Percentiles rank a stretch among this genome's conserved stretches.
Conservation (phyloP, 2,113 vertebrate genomes). For the Epinephelus lanceolatus region DNA sequence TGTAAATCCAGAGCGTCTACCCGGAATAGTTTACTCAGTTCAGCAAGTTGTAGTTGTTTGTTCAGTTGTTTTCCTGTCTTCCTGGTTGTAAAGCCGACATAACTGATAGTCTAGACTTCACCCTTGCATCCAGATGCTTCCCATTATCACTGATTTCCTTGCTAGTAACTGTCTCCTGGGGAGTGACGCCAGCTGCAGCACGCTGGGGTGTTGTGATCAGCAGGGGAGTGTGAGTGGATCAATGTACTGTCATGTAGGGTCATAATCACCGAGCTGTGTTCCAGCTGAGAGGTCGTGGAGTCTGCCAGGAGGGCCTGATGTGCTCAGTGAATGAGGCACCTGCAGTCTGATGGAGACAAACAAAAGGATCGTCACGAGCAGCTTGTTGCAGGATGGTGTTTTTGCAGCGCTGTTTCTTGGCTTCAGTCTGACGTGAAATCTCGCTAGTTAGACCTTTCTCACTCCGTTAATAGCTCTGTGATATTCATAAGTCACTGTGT, state of each 20-base stretch:
- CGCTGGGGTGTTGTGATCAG: constrained; percentile 39
- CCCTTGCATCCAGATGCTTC: constrained; percentile 24
- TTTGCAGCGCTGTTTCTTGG: neutral
- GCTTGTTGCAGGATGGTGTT: neutral
- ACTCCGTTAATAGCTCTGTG: constrained; percentile 19
- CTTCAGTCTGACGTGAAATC: constrained; percentile 5
- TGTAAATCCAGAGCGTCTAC: constrained; percentile 18
- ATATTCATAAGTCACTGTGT: neutral
- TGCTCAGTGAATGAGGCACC: constrained; percentile 25
- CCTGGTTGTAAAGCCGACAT: neutral
- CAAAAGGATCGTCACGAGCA: constrained; percentile 5
- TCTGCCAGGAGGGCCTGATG: constrained; percentile 5
- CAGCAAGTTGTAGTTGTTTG: neutral
- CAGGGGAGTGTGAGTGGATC: constrained; percentile 23
- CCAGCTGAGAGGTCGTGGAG: constrained; percentile 47
- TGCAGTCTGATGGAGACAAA: constrained; percentile 25
- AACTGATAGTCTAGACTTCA: neutral
- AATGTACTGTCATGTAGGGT: constrained; percentile 32
- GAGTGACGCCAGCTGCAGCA: constrained; percentile 49
- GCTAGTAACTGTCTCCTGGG: constrained; percentile 4
- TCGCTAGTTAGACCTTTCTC: constrained; percentile 10
- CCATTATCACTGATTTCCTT: constrained; percentile 35
- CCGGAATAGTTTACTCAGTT: neutral
- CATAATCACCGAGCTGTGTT: constrained; percentile 33
- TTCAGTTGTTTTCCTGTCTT: neutral